phyloP scores from a whole-genome alignment of 2,888 invertebrate genomes.

The Cantharis rufa region DNA sequence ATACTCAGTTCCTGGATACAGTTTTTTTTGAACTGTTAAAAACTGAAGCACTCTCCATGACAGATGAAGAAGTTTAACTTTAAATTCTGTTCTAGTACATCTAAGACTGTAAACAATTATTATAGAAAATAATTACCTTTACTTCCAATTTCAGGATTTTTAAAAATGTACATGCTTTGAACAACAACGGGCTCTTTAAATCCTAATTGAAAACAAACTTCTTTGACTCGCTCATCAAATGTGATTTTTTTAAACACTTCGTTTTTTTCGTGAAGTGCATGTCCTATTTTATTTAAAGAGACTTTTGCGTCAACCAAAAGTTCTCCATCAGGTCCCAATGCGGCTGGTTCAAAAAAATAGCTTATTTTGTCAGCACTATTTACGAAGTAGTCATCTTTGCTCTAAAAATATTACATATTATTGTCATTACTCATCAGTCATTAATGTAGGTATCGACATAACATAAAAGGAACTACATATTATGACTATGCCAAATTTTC shows the following conservation, averaged over 20 bases:
- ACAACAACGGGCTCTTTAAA: slow-evolving; percentile 81
- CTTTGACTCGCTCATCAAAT: slow-evolving; percentile 81
- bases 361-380: slow-evolving; percentile 91
- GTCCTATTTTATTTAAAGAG: slow-evolving; percentile 85
- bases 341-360: slow-evolving; percentile 87
- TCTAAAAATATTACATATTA: slow-evolving; percentile 47
- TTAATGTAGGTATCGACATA: not conserved
- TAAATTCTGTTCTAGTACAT: not conserved
- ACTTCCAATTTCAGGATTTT: slow-evolving; percentile 89
- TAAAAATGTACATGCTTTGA: slow-evolving; percentile 98
- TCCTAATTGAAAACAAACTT: slow-evolving; percentile 72
- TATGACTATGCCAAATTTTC: not conserved
- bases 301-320: slow-evolving; percentile 67
- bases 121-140: slow-evolving; percentile 65
- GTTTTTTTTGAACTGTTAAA: too few species aligned
- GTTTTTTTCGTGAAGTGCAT: slow-evolving; percentile 82
- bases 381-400: slow-evolving; percentile 80
- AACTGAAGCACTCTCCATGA: too few species aligned
- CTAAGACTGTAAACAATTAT: not conserved
- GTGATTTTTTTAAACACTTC: slow-evolving; percentile 82
- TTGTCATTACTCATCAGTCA: not conserved
- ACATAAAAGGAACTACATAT: not conserved
- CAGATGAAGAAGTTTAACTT: too few species aligned
- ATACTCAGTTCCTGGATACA: too few species aligned
- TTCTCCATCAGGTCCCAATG: slow-evolving; percentile 75